These are phyloP conservation scores for Luidia sarsii DNA, from an alignment of 53 echinoderm and acorn worm genomes.

Conservation along the genomic window DNA sequence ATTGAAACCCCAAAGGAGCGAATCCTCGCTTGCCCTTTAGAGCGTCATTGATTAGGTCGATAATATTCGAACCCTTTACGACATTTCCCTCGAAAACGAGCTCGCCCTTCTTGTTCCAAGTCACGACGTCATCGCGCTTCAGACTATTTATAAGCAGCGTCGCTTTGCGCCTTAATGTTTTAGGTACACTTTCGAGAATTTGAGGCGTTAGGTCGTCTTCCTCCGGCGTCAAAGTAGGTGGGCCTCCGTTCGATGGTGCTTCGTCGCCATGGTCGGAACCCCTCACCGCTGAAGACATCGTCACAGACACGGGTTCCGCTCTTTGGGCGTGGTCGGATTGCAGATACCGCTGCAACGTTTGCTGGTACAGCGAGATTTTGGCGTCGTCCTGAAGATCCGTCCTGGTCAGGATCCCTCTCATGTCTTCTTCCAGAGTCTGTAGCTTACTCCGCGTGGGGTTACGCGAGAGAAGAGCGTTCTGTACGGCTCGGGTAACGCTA, in stretches of 20 bases:
- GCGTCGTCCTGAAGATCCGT: neutral
- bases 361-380: slow-evolving; percentile 4
- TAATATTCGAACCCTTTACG: slow-evolving; percentile 35
- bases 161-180: slow-evolving; percentile 17
- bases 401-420: neutral
- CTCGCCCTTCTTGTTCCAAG: slow-evolving; percentile 35
- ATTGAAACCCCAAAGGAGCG: slow-evolving; percentile 36
- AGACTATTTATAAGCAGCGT: neutral
- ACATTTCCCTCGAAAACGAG: slow-evolving; percentile 11
- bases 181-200: slow-evolving; percentile 29
- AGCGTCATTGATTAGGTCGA: slow-evolving; percentile 44
- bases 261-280: neutral
- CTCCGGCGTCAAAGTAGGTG: neutral
- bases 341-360: neutral
- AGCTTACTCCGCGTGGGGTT: slow-evolving; percentile 9
- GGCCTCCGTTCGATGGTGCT: neutral
- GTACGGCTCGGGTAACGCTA: neutral
- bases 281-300: neutral
- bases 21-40: slow-evolving; percentile 22
- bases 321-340: neutral
- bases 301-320: neutral
- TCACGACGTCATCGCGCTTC: slow-evolving; percentile 9
- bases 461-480: slow-evolving; percentile 17
- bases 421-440: slow-evolving; percentile 6
- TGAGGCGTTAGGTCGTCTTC: neutral